Base-by-base conservation (phyloP, 2,888 invertebrate genomes). In the Chalcosyrphus nemorum region DNA sequence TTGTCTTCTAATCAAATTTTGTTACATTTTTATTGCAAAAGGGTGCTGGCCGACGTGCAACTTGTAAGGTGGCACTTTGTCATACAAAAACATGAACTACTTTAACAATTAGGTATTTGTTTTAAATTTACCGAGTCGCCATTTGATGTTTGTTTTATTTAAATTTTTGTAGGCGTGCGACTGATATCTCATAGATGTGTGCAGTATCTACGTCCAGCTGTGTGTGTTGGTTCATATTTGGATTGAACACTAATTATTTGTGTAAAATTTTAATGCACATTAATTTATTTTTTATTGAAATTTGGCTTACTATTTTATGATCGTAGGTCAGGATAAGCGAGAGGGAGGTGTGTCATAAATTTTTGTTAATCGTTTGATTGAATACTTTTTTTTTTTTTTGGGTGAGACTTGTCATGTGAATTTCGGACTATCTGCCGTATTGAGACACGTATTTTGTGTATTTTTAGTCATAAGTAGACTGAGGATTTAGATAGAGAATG, bases 1-100 rank as follows among this genome's bases (percentile, higher is more conserved):
- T 50, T n/a, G n/a, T n/a, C n/a, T 27, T 17, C 11, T 5, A 21
- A 0, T 38, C 3, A n/a, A 1, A n/a, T 35, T n/a, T 11, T 35
- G 11, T 38, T 21, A 9, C 6, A 3, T 29, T 45, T 61, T 19
- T 29, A 13, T 9, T 27, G 1, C 43, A 29, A 54, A 43, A 66
- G 66, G 66, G 52, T 7, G n/a, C 15, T 76, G 68, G 78, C 43
- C 72, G 72, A 78, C 78, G 78, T 78, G 71, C 71, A n/a, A 11
- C 15, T 50, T 43, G 72, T 65, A 59, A 72, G 57, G 71, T 72
- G 56, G 32, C n/a, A 11, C 21, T 21, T 19, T n/a, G 11, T 35
- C 1, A 6, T 6, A 15, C n/a, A n/a, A n/a, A n/a, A n/a, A n/a
- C n/a, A n/a, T n/a, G n/a, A 54, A 32, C 1, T 54, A 29, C n/a